Evolutionary conservation across 2,113 vertebrate genomes (phyloP), one percentile per base, ranked within the genome.

Genomic region (Erpornis zantholeuca): DNA sequence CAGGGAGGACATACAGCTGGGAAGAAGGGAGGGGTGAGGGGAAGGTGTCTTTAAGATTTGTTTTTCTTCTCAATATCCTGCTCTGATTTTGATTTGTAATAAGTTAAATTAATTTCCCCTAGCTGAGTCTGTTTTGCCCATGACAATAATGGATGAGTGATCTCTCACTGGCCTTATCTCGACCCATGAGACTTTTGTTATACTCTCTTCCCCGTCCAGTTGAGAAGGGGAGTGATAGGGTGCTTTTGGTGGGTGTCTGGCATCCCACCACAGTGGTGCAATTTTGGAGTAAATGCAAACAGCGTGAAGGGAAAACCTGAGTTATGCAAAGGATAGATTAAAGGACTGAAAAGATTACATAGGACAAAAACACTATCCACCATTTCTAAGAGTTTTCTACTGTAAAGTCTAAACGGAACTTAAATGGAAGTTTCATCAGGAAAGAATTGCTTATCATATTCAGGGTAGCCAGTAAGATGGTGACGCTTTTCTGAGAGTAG

Each of bases 401-500:
- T 40, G 4, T 35, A 59, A 75, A 82, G 24, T 3, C 70, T 68
- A 85, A 94, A 56, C 16, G 3, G 9, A 38, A 72, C 47, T 85
- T 40, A 82, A 88, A 57, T 17, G 7, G 57, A 44, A 18, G 40
- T 42, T 90, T 90, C 38, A 22, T 57, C n/a, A 82, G 49, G 78
- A 76, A 65, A 84, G 7, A 13, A 72, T 33, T 69, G 18, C 28
- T 68, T 85, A 22, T 65, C 35, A 82, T 64, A 87, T 57, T 65
- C 40, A 80, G 23, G 50, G n/a, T 15, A 72, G 57, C 15, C 54
- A 82, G 40, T 56, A 82, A 82, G 13, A 13, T 52, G 28, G 27
- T 35, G 40, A 77, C 40, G 12, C 8, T 38, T 28, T 85, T 24
- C 28, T 49, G n/a, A 0, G 0, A 68, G 17, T 23, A 7, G 9